phyloP scores from a whole-genome alignment of 2,113 vertebrate genomes.

The Amphiprion ocellaris region DNA sequence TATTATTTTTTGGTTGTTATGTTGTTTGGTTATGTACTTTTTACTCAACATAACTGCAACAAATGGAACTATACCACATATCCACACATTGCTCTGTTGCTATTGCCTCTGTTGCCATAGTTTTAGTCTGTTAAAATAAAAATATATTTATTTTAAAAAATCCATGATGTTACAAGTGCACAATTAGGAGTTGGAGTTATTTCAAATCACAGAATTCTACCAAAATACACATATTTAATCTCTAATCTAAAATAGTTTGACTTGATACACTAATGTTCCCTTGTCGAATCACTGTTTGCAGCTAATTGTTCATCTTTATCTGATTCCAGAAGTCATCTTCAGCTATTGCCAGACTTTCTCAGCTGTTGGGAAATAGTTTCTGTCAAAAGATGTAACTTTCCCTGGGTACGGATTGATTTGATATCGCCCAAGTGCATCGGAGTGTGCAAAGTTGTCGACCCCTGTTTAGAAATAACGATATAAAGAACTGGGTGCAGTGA shows the following conservation, averaged over 20 bases:
- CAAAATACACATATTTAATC: not conserved
- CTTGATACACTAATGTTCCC: not conserved
- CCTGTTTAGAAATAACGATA: constrained; percentile 22
- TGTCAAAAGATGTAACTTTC: constrained; percentile 11
- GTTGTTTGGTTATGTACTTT: no score
- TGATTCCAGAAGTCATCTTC: constrained; percentile 11
- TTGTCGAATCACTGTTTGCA: not conserved
- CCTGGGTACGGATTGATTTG: constrained; percentile 19
- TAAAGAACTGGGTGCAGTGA: constrained; percentile 3
- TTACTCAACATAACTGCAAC: no score
- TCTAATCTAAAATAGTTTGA: not conserved
- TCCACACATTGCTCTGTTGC: no score
- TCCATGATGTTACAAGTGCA: no score
- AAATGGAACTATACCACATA: no score
- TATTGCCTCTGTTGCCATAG: no score
- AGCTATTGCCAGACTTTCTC: constrained; percentile 11
- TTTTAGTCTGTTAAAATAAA: no score
- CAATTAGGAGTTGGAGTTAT: no score
- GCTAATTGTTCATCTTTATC: not conserved
- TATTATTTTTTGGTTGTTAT: no score
- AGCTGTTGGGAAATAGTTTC: constrained; percentile 5
- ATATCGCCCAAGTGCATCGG: constrained; percentile 23
- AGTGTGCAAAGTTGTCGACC: constrained; percentile 9
- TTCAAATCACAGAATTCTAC: no score
- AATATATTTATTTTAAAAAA: no score